Evolutionary conservation across 2,113 vertebrate species (phyloP), one percentile per base, ranked within the genome.

Genomic region (Antidorcas marsupialis): DNA sequence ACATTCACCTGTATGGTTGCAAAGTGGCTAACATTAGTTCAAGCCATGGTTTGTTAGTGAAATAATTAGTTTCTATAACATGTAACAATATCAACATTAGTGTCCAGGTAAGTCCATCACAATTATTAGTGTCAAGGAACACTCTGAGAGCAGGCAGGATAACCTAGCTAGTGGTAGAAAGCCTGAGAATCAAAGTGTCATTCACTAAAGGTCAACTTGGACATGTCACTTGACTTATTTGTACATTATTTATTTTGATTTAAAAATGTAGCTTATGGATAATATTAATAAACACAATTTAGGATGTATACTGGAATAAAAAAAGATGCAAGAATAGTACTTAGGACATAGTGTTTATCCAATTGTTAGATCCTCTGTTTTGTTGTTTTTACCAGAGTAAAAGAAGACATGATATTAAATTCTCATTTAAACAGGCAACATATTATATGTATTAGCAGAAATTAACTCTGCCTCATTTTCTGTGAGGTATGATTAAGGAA

Each of bases 111-210:
- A 21, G 27, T 15, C 55, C 27, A 5, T 79, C 33, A 28, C 6
- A 12, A 76, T 87, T 64, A 62, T 81, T 25, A 43, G 4, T 36
- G 79, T 53, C 11, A 57, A 17, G 14, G 19, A 57, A 53, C 1
- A 13, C 21, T 15, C 7, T 43, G 62, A 2, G 10, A 25, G 8
- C 2, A 83, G 14, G 30, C 3, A 47, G 19, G 11, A 16, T 10
- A 36, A 43, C 1, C 3, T 33, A 62, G 6, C 7, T 2, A 71
- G 6, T 33, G 9, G 13, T 1, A 2, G 7, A 3, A 88, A 47
- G 28, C 11, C 11, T 23, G 55, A 5, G 43, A 81, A 17, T 0
- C 9, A 43, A 53, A 28, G 16, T 43, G 4, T 52, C 33, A 28
- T 43, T 84, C 83, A 36, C 25, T 8, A 50, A 85, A 13, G 53